Conservation (phyloP, 2,888 invertebrate species). For the Mythimna vitellina region DNA sequence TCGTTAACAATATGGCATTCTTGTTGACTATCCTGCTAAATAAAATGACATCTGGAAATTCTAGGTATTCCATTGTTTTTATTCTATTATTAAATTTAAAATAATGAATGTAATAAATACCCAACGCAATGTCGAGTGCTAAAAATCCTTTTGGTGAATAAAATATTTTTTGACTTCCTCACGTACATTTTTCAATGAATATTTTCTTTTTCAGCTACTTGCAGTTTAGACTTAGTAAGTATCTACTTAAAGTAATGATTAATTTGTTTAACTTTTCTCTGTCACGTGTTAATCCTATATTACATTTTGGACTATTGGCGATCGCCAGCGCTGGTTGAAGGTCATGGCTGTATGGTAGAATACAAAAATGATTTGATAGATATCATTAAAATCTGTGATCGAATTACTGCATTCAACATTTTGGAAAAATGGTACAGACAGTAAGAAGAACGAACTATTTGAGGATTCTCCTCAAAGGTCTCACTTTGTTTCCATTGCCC, state of each 20-base stretch:
- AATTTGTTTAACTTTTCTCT: no score
- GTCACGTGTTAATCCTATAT: no score
- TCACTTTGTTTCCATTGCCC: background rate
- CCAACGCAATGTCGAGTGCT: background rate
- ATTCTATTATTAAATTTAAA: background rate
- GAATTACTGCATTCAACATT: background rate
- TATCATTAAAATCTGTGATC: background rate
- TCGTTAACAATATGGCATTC: background rate
- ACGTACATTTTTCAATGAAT: background rate
- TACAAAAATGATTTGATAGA: no score
- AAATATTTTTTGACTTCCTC: background rate
- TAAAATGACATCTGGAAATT: background rate
- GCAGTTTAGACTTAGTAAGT: constrained; percentile 28
- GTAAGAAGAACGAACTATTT: background rate
- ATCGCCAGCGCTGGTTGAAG: background rate
- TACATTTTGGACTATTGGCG: background rate
- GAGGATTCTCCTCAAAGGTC: background rate
- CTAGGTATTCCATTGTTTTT: background rate
- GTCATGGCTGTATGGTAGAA: background rate
- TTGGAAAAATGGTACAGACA: background rate
- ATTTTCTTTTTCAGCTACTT: constrained; percentile 18
- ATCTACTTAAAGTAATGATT: background rate
- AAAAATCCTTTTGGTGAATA: background rate
- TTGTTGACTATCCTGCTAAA: background rate
- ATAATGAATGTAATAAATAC: background rate